Evolutionary conservation across 2,113 vertebrate genomes (phyloP).

Genomic region (Macquaria australasica): DNA sequence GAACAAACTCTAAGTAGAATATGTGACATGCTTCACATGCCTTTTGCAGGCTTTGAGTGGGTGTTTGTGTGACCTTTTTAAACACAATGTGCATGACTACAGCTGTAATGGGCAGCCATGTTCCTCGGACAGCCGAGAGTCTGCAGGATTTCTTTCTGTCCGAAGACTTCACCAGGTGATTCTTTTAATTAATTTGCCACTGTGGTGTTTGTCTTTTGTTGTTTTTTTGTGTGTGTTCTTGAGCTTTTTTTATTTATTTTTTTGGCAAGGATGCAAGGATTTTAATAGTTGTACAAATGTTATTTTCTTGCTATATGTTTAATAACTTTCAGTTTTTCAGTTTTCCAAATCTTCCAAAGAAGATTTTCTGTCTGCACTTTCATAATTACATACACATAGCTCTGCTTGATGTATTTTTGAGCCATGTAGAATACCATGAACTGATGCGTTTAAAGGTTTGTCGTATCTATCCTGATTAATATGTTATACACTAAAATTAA

Average conservation of each 20-base stretch:
- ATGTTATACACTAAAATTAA: background rate
- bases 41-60: background rate
- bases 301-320: background rate
- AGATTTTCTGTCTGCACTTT: background rate
- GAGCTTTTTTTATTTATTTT: too few relatives aligned
- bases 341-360: too few relatives aligned
- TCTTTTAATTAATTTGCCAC: background rate
- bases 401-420: background rate
- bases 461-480: background rate
- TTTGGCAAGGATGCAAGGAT: background rate
- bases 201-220: background rate
- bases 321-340: background rate
- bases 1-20: background rate
- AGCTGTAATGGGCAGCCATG: background rate
- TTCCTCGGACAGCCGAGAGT: background rate
- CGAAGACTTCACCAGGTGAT: background rate
- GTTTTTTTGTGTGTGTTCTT: background rate
- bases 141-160: background rate
- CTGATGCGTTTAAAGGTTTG: background rate
- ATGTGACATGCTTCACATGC: background rate
- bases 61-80: background rate
- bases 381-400: background rate
- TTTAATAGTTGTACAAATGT: background rate
- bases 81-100: background rate
- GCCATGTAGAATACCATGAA: background rate